A percentile compares a stretch with the other conserved stretches of the same genome.
Conservation (phyloP, 2,113 vertebrate species). For the Arizona elegans region DNA sequence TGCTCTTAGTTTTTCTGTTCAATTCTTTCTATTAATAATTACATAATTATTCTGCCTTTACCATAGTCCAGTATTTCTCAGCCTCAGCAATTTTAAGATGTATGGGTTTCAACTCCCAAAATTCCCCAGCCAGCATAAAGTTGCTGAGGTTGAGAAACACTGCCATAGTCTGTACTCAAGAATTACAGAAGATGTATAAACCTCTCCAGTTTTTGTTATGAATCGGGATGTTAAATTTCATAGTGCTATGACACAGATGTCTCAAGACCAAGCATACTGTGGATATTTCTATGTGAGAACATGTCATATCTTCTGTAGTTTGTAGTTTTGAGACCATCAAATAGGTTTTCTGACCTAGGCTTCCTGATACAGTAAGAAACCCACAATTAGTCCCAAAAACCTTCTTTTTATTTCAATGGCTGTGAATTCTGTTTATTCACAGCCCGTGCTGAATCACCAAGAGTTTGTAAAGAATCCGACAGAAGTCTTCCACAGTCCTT, state of each 20-base stretch:
- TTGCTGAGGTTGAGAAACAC: background rate
- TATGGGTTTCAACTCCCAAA: background rate
- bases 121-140: background rate
- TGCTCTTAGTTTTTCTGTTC: constrained; percentile 15
- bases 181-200: constrained; percentile 16
- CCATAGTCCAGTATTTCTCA: background rate
- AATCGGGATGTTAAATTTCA: constrained; percentile 20
- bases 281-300: background rate
- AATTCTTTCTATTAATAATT: constrained; percentile 20
- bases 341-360: too few relatives aligned
- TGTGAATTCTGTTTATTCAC: too few relatives aligned
- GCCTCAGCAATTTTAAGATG: background rate
- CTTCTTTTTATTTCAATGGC: too few relatives aligned
- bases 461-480: too few relatives aligned
- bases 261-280: background rate
- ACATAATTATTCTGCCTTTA: constrained; percentile 10
- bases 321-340: too few relatives aligned
- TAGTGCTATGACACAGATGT: background rate
- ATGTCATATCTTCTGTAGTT: background rate
- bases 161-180: background rate
- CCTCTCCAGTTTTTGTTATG: constrained; percentile 15
- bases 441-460: too few relatives aligned
- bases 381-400: too few relatives aligned
- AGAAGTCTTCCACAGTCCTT: too few relatives aligned
- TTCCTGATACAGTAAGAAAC: too few relatives aligned